phyloP scores from a whole-genome alignment of 2,797 vertebrate genomes.

The Furcifer pardalis region DNA sequence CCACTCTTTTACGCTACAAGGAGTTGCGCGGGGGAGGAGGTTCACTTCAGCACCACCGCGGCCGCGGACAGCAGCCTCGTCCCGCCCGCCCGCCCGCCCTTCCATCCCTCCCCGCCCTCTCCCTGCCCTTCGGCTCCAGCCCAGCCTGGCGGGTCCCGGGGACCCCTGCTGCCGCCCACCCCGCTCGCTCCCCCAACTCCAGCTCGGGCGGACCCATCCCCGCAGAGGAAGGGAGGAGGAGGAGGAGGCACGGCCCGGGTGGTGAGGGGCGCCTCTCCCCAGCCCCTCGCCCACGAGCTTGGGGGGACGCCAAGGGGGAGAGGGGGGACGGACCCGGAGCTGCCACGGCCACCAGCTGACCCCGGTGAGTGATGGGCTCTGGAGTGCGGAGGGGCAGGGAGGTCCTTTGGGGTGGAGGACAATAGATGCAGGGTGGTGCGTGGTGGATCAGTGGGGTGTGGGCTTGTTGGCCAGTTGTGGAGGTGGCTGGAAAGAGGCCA shows the following conservation, averaged over 20 bases:
- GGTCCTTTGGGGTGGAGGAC: no score
- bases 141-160: not conserved
- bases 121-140: not conserved
- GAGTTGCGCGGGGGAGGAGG: constrained; percentile 71
- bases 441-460: no score
- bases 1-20: constrained; percentile 85
- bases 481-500: no score
- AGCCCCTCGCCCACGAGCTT: constrained; percentile 6
- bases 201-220: constrained; percentile 2
- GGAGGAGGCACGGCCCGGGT: not conserved
- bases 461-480: no score
- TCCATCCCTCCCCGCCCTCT: not conserved
- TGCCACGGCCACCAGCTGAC: not conserved
- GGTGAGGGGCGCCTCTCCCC: constrained; percentile 17
- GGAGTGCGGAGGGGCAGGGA: accelerated
- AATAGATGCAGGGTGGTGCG: no score
- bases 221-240: not conserved
- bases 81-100: not conserved
- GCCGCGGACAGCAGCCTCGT: constrained; percentile 77
- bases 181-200: not conserved
- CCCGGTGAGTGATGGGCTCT: constrained; percentile 8
- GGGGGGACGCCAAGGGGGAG: constrained; percentile 6
- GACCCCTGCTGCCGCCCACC: not conserved
- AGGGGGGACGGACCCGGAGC: constrained; percentile 1
- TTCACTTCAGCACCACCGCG: constrained; percentile 82